These are phyloP conservation scores for Cinclus mexicanus DNA, from an alignment of 2,113 vertebrate species.

Conservation along the genomic window DNA sequence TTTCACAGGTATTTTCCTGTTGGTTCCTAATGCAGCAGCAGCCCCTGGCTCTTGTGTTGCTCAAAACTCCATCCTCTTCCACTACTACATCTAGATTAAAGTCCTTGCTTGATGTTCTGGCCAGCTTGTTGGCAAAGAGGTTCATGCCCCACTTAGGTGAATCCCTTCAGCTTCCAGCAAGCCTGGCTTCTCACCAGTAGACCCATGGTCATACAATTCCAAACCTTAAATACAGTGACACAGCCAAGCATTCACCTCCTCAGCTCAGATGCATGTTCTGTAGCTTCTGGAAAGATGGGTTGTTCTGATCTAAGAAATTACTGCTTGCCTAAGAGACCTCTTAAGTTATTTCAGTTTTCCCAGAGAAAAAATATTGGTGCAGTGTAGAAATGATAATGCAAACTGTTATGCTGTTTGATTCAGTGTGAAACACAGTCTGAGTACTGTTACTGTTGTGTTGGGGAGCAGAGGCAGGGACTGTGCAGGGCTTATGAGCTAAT, in stretches of 20 bases:
- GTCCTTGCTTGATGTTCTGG: not conserved
- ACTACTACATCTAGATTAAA: not conserved
- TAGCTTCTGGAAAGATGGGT: not conserved
- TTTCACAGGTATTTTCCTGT: not conserved
- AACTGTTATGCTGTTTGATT: not conserved
- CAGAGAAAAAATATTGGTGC: not conserved
- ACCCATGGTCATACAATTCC: not conserved
- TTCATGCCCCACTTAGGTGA: not conserved
- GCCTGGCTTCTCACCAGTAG: not conserved
- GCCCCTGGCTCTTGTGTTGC: not conserved
- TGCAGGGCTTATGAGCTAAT: not conserved
- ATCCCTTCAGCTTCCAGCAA: not conserved
- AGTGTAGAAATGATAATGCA: not conserved
- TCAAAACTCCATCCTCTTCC: not conserved
- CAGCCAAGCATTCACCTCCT: not conserved
- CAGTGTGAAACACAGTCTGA: not conserved
- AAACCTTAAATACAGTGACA: not conserved
- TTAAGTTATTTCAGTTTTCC: not conserved
- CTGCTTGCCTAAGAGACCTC: not conserved
- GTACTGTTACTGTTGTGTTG: accelerated
- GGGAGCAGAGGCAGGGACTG: not conserved
- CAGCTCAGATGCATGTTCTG: not conserved
- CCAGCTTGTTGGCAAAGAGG: not conserved
- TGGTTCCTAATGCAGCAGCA: not conserved
- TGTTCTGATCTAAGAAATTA: not conserved